Conservation (phyloP, 2,888 invertebrate species). For the Muscina levida region DNA sequence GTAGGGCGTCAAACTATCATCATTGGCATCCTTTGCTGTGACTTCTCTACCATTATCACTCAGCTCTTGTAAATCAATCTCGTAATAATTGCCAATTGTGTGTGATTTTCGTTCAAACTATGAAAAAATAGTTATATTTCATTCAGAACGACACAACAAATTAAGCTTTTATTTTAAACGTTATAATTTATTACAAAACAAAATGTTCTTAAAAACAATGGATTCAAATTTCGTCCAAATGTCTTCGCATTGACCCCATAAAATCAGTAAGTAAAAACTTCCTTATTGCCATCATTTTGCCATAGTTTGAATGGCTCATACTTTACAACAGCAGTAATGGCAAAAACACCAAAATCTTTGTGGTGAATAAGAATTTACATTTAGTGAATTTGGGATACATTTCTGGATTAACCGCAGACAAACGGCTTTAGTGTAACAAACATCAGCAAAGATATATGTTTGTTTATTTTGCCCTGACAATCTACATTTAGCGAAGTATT, state of each 20-base stretch:
- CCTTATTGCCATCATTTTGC: slow-evolving; percentile 23
- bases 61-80: too few relatives aligned
- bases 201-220: too few relatives aligned
- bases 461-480: background rate
- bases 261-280: slow-evolving; percentile 10
- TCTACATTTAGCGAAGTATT: slow-evolving; percentile 5
- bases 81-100: too few relatives aligned
- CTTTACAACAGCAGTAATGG: background rate
- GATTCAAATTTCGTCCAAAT: background rate
- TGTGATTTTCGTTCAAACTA: too few relatives aligned
- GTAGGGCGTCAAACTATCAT: too few relatives aligned
- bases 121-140: too few relatives aligned
- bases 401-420: slow-evolving; percentile 18
- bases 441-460: slow-evolving; percentile 11
- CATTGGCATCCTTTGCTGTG: too few relatives aligned
- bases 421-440: slow-evolving; percentile 28
- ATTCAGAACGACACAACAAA: too few relatives aligned
- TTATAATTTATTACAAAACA: too few relatives aligned
- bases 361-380: background rate
- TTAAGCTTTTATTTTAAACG: too few relatives aligned
- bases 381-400: slow-evolving; percentile 16
- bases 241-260: slow-evolving; percentile 12
- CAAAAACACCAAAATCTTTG: background rate
- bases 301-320: too few relatives aligned
- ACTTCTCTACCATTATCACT: too few relatives aligned